These are phyloP conservation scores for Camponotus pennsylvanicus DNA, from an alignment of 1,140 invertebrate species.

Conservation along the genomic window DNA sequence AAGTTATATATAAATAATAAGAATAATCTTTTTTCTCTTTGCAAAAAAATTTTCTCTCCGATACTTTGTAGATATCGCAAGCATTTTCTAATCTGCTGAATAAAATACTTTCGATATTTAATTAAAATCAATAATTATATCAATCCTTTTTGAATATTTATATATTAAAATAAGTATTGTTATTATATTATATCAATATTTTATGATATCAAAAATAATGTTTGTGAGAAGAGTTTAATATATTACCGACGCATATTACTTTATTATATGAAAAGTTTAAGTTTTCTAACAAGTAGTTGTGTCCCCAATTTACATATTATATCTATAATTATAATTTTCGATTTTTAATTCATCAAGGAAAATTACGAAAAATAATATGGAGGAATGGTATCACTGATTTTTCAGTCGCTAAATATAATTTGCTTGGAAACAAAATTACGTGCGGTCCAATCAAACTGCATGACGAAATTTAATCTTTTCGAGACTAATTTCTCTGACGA, in stretches of 20 bases:
- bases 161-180: background rate
- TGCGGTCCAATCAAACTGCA: conserved; percentile 69
- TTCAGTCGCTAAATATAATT: background rate
- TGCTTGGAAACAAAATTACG: conserved; percentile 26
- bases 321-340: background rate
- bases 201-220: background rate
- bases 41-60: background rate
- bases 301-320: background rate
- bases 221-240: background rate
- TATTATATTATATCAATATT: background rate
- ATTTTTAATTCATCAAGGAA: background rate
- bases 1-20: background rate
- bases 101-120: background rate
- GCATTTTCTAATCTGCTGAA: conserved; percentile 8
- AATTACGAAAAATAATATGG: background rate
- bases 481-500: background rate
- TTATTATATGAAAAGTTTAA: background rate
- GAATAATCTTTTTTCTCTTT: background rate
- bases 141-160: conserved; percentile 16
- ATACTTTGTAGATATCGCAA: background rate
- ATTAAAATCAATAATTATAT: background rate
- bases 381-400: background rate
- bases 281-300: background rate
- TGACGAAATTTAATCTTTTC: conserved; percentile 48
- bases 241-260: background rate